These are phyloP conservation scores for Galerucella pusilla DNA, from an alignment of 2,888 invertebrate species.

Conservation along the genomic window DNA sequence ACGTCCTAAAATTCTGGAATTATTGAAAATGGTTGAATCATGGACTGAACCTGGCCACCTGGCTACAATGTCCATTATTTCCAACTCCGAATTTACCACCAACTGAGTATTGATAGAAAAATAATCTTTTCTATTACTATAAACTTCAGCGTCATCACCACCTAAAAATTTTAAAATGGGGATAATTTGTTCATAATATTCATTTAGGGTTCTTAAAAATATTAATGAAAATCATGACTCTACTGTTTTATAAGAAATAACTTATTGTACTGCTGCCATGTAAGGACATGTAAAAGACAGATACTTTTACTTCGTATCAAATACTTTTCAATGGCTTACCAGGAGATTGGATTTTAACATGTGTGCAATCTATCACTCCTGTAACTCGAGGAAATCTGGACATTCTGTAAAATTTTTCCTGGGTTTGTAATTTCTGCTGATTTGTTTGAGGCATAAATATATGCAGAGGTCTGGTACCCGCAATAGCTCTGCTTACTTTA, in stretches of 20 bases:
- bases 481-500: neutral
- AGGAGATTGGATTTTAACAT: slow-evolving; percentile 7
- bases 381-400: slow-evolving; percentile 15
- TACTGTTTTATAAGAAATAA: slow-evolving; percentile 8
- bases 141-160: too few relatives aligned
- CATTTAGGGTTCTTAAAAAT: too few relatives aligned
- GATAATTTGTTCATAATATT: too few relatives aligned
- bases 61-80: too few relatives aligned
- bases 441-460: neutral
- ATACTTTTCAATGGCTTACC: neutral
- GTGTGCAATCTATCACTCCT: slow-evolving; percentile 17
- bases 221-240: neutral
- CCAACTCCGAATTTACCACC: too few relatives aligned
- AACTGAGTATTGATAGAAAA: too few relatives aligned
- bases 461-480: neutral
- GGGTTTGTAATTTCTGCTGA: neutral
- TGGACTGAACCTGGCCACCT: slow-evolving; percentile 20
- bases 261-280: too few relatives aligned
- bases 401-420: slow-evolving; percentile 7
- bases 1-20: slow-evolving; percentile 5
- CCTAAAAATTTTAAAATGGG: too few relatives aligned
- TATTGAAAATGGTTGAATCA: slow-evolving; percentile 26
- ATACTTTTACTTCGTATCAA: too few relatives aligned
- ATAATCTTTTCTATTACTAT: too few relatives aligned
- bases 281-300: too few relatives aligned